Percentiles rank a stretch among this genome's conserved stretches.
Conservation (phyloP, 1,140 invertebrate species). For the Planococcus citri region DNA sequence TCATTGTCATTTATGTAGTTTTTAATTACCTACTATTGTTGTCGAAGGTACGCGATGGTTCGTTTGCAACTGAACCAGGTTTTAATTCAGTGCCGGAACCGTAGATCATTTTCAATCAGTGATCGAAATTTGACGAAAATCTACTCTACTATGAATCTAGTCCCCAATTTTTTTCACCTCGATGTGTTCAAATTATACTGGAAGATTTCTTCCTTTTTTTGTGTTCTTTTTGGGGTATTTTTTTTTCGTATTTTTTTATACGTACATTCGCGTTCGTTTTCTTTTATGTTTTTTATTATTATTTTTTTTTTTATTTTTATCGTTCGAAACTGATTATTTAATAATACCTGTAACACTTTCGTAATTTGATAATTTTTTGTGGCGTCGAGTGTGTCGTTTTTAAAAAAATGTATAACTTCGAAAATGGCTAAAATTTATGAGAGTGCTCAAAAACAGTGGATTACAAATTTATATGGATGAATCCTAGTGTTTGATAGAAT, state of each 20-base stretch:
- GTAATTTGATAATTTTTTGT: not conserved
- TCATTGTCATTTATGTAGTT: not conserved
- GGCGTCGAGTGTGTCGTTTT: too few species aligned
- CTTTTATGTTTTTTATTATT: too few species aligned
- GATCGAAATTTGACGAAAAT: not conserved
- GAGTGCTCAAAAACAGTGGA: constrained; percentile 31
- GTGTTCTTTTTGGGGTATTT: too few species aligned
- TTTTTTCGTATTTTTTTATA: too few species aligned
- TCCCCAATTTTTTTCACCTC: not conserved
- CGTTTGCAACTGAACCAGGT: not conserved
- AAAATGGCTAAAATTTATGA: constrained; percentile 30
- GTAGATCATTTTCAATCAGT: not conserved
- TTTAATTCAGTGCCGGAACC: not conserved
- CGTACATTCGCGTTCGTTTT: too few species aligned
- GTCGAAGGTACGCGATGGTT: constrained; percentile 5
- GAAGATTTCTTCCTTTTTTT: not conserved
- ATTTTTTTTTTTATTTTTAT: constrained; percentile 9
- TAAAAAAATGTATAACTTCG: constrained; percentile 3
- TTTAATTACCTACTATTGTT: not conserved
- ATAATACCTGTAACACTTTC: not conserved
- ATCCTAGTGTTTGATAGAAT: not conserved
- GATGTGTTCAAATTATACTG: not conserved
- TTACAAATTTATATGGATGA: constrained; percentile 32
- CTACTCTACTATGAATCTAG: not conserved
- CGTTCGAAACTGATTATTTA: not conserved